Percentiles rank a stretch among this genome's conserved stretches.
Evolutionary conservation across 2,113 vertebrate genomes (phyloP).

Genomic region (Sphyrna mokarran): DNA sequence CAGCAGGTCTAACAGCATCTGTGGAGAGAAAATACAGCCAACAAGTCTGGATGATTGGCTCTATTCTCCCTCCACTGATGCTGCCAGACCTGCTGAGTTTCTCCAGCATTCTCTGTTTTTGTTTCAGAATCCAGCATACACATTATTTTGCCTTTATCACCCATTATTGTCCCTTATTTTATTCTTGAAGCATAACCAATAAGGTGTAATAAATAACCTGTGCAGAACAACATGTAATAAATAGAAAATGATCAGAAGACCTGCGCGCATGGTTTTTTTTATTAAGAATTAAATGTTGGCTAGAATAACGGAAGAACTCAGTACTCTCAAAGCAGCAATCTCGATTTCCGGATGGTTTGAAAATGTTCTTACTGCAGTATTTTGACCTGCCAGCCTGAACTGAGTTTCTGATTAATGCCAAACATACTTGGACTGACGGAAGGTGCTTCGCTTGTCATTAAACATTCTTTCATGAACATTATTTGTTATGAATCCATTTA

Average conservation of each 20-base stretch:
- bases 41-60: too few relatives aligned
- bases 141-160: neutral
- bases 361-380: neutral
- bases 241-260: neutral
- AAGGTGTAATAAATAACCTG: neutral
- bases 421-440: neutral
- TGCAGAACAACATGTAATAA: neutral
- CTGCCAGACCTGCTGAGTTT: too few relatives aligned
- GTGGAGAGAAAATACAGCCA: too few relatives aligned
- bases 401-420: neutral
- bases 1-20: too few relatives aligned
- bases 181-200: neutral
- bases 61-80: too few relatives aligned
- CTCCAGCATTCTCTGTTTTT: too few relatives aligned
- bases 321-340: neutral
- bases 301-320: neutral
- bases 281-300: neutral
- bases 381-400: neutral
- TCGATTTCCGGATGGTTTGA: neutral
- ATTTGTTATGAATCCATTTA: neutral
- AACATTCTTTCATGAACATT: conserved; percentile 16
- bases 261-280: neutral
- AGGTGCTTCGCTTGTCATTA: neutral
- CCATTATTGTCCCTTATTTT: neutral
- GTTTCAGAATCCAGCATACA: too few relatives aligned